Evolutionary conservation across 2,888 invertebrate species (phyloP), one percentile per base, ranked within the genome.

Genomic region (Drosophila tanythrix): DNA sequence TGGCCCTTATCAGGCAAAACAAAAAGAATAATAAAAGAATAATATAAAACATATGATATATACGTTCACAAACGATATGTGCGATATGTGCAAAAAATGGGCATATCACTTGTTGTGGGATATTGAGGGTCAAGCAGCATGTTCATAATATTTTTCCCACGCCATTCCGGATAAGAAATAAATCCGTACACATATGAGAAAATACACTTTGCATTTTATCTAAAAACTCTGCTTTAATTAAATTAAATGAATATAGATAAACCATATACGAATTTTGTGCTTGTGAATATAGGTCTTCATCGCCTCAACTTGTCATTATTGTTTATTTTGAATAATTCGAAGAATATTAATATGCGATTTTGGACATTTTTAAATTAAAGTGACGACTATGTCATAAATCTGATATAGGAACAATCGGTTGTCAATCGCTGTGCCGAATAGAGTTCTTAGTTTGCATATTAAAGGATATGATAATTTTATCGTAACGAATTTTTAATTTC

Each of bases 141-240:
- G 40, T 64, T 29, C 31, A 62, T 55, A 29, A 63, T 77, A 15
- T 73, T 61, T 67, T 78, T 76, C 76, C 64, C 76, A 76, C 55
- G 61, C 61, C 35, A 29, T 40, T 15, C 36, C 29, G 55, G 68
- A 76, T 73, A 67, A 66, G 62, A 58, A 50, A 40, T 21, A 21
- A 56, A 38, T 56, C 56, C 27, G n/a, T 38, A 21, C 31, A 27
- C 31, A 40, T 53, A 38, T 67, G 38, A 50, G n/a, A 33, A 40
- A 36, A 36, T 38, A 18, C 25, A 21, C 18, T 31, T 33, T 36
- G 7, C 15, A 15, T 36, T 6, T 3, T 11, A 31, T 51, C 51
- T n/a, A n/a, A 51, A 10, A 31, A 18, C 50, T 10, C 50, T 27
- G 18, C 27, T 27, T 18, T 27, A 27, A 18, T 5, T 50, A 25